Conservation (phyloP, 1,140 invertebrate species). For the Nixonia krombeini region DNA sequence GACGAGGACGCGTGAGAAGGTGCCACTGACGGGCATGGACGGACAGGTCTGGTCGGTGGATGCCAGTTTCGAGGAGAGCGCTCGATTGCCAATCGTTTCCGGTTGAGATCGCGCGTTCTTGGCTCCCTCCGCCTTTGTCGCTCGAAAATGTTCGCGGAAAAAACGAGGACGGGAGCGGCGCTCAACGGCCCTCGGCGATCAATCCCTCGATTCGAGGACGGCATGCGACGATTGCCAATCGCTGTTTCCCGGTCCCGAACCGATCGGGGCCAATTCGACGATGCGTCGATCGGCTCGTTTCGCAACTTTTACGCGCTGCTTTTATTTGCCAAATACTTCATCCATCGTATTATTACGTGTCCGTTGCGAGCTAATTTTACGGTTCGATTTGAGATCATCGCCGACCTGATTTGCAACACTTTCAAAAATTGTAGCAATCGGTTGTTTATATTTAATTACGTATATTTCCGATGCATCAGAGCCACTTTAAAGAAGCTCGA, state of each 20-base stretch:
- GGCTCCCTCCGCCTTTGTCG: slow-evolving; percentile 20
- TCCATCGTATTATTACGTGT: slow-evolving; percentile 17
- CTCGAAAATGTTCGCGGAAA: slow-evolving; percentile 19
- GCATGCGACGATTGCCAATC: slow-evolving; percentile 47
- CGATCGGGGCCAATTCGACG: slow-evolving; percentile 52
- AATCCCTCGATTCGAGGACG: slow-evolving; percentile 53
- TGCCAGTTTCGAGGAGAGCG: slow-evolving; percentile 54
- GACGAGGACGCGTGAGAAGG: slow-evolving; percentile 45
- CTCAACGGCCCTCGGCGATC: slow-evolving; percentile 26
- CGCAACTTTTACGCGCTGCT: slow-evolving; percentile 23
- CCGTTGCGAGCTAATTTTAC: slow-evolving; percentile 49
- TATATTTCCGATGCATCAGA: no score
- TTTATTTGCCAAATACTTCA: slow-evolving; percentile 46
- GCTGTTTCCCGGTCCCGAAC: slow-evolving; percentile 52
- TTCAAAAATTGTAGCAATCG: no score
- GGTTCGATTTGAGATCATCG: no score
- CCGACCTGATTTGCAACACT: no score
- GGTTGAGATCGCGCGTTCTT: slow-evolving; percentile 53
- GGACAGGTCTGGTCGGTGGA: slow-evolving; percentile 34
- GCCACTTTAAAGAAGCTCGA: no score
- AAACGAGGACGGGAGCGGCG: slow-evolving; percentile 13
- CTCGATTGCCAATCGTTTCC: slow-evolving; percentile 58
- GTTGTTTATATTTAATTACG: no score
- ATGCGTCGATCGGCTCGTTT: slow-evolving; percentile 25
- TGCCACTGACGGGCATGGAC: slow-evolving; percentile 39